Evolutionary conservation across 2,113 vertebrate genomes (phyloP), one percentile per base, ranked within the genome.

Genomic region (Mola mola): DNA sequence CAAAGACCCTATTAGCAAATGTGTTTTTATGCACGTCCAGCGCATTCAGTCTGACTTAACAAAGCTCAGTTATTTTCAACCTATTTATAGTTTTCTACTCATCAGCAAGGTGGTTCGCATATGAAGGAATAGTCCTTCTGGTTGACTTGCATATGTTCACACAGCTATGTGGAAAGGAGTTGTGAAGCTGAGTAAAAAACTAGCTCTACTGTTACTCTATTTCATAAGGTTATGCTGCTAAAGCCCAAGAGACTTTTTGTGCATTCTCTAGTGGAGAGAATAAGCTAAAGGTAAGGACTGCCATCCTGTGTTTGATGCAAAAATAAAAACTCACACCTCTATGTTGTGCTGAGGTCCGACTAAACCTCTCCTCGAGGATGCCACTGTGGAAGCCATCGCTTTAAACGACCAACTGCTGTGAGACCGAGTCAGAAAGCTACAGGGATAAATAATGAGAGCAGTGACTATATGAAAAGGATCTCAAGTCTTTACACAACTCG

Each of bases 401-500:
- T 62, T n/a, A n/a, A 69, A 65, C n/a, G 11, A 49, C 29, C 37
- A 44, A 51, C 21, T 15, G 43, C 58, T 55, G 33, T 4, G 34
- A 64, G 61, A 13, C 29, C 24, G 16, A 47, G 38, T 43, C 33
- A 42, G 31, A 55, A 44, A 70, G 70, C 50, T 59, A 24, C 29
- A 24, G 51, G 70, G 58, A 65, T 72, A 65, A 67, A 72, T 74
- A 62, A 75, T 59, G 72, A 60, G 46, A 75, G 57, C 44, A 25
- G 60, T 4, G 60, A 81, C 73, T 62, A 31, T 20, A 33, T 57
- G 78, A 74, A 67, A 76, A 82, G 78, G 34, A 47, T 69, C 56
- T 83, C 71, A 70, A 55, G 68, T 84, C 73, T 67, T 70, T 71
- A 64, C 58, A 62, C 55, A 78, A 57, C 67, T 68, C 37, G 9